These are phyloP conservation scores for Esox masquinongy DNA, from an alignment of 2,797 vertebrate genomes.

Conservation along the genomic window DNA sequence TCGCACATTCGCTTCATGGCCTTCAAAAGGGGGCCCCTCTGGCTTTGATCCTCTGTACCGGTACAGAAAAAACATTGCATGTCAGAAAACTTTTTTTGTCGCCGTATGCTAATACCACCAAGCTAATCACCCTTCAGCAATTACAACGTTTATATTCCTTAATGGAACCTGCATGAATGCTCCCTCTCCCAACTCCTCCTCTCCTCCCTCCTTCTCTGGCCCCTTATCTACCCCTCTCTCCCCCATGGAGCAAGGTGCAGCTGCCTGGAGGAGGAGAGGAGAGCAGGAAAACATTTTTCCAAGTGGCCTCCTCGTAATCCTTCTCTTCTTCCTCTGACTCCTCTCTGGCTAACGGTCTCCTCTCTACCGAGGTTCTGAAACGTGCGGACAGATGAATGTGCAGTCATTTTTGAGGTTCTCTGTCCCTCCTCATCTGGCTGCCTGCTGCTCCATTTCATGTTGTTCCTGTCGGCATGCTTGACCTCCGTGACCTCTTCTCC, in stretches of 20 bases:
- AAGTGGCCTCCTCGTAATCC: too few species aligned
- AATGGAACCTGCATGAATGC: slow-evolving; percentile 51
- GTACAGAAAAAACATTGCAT: slow-evolving; percentile 80
- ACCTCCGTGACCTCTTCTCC: not conserved
- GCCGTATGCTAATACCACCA: slow-evolving; percentile 73
- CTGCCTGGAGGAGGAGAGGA: too few species aligned
- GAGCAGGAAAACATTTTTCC: too few species aligned
- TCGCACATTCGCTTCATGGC: slow-evolving; percentile 85
- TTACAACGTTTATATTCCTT: slow-evolving; percentile 73
- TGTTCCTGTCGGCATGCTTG: not conserved
- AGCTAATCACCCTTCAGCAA: slow-evolving; percentile 71
- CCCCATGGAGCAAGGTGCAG: too few species aligned
- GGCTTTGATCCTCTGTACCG: slow-evolving; percentile 92
- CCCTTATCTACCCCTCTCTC: slow-evolving; percentile 38
- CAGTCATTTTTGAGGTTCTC: slow-evolving; percentile 36
- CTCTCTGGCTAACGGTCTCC: too few species aligned
- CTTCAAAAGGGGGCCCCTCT: slow-evolving; percentile 94
- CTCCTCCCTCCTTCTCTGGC: slow-evolving; percentile 34
- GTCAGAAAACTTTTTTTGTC: slow-evolving; percentile 73
- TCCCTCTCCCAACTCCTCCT: slow-evolving; percentile 12
- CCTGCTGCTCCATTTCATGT: not conserved
- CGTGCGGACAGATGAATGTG: slow-evolving; percentile 74
- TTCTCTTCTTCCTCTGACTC: too few species aligned
- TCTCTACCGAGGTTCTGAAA: too few species aligned
- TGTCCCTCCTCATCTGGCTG: not conserved